phyloP scores from a whole-genome alignment of 2,797 vertebrate species.

The Clamator glandarius region DNA sequence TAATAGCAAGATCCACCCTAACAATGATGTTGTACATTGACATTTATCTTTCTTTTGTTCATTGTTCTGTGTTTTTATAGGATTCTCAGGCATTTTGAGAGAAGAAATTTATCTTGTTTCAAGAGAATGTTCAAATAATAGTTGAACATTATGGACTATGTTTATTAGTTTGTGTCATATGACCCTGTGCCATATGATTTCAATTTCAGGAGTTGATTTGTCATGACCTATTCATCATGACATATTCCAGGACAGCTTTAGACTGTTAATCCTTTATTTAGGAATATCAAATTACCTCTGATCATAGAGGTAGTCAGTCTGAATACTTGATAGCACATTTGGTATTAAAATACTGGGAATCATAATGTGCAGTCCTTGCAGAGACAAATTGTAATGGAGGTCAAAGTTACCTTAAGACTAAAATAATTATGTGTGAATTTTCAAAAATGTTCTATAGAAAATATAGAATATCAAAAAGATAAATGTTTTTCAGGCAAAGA shows the following conservation, averaged over 20 bases:
- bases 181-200: not conserved
- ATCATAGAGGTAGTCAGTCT: not conserved
- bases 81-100: not conserved
- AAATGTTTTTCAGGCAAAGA: not conserved
- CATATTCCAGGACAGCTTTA: not conserved
- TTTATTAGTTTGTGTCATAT: not conserved
- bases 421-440: not conserved
- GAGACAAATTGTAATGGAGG: not conserved
- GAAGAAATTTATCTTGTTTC: not conserved
- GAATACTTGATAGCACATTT: not conserved
- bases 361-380: not conserved
- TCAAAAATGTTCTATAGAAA: not conserved
- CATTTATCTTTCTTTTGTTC: not conserved
- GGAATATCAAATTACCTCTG: not conserved
- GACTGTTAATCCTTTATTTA: not conserved
- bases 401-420: not conserved
- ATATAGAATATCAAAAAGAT: not conserved
- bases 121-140: not conserved
- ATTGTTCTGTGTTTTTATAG: not conserved
- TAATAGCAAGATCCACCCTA: not conserved
- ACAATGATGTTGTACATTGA: not conserved
- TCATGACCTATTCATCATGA: not conserved
- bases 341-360: not conserved
- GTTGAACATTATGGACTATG: not conserved
- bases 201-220: not conserved